These are phyloP conservation scores for Slavum lentiscoides DNA, from an alignment of 2,888 invertebrate genomes.

Conservation along the genomic window DNA sequence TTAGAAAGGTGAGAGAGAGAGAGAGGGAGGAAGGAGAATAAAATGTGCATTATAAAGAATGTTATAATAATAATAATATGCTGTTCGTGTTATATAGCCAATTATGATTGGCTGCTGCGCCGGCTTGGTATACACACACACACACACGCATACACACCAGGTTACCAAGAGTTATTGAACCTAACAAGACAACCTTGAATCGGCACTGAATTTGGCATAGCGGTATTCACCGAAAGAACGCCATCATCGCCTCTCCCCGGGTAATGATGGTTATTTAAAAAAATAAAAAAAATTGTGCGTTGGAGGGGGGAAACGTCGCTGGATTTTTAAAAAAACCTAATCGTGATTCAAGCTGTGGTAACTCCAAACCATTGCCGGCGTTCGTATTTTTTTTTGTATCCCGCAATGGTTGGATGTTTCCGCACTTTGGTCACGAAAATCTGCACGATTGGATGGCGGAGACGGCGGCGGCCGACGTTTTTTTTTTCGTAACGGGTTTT, in stretches of 20 bases:
- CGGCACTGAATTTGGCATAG: slow-evolving; percentile 47
- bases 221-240: slow-evolving; percentile 27
- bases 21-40: background rate
- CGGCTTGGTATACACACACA: background rate
- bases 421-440: slow-evolving; percentile 48
- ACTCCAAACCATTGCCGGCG: slow-evolving; percentile 54
- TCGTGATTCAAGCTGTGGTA: slow-evolving; percentile 51
- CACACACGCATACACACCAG: background rate
- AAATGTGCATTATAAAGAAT: slow-evolving; percentile 5
- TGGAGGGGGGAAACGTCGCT: background rate
- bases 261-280: slow-evolving; percentile 32
- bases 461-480: background rate
- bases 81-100: background rate
- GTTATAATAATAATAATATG: too few relatives aligned
- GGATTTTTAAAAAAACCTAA: background rate
- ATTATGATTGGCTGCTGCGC: slow-evolving; percentile 38
- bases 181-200: slow-evolving; percentile 51
- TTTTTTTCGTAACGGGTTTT: slow-evolving; percentile 54
- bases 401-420: slow-evolving; percentile 53
- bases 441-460: background rate
- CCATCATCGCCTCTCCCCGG: slow-evolving; percentile 7
- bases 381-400: slow-evolving; percentile 38
- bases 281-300: background rate
- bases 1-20: background rate
- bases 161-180: slow-evolving; percentile 53